These are phyloP conservation scores for Origma solitaria DNA, from an alignment of 2,113 vertebrate species.

Conservation along the genomic window DNA sequence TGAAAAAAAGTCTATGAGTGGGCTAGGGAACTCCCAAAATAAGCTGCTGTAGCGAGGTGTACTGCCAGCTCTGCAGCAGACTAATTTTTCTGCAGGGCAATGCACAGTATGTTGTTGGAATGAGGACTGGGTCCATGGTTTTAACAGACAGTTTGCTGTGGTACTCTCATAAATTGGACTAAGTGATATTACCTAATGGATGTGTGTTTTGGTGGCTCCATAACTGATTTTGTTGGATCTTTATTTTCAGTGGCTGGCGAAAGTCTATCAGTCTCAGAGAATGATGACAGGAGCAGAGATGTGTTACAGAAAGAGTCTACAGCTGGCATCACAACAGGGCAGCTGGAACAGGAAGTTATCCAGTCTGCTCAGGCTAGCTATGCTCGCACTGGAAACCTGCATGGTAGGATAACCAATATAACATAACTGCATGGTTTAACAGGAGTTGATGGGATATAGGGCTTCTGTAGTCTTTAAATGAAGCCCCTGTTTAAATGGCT, in stretches of 20 bases:
- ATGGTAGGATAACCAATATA: slow-evolving; percentile 76
- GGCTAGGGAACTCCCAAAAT: not conserved
- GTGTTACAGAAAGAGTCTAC: slow-evolving; percentile 90
- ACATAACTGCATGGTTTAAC: not conserved
- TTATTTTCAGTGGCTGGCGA: slow-evolving; percentile 86
- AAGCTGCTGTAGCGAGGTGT: not conserved
- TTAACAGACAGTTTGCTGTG: not conserved
- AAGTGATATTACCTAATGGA: not conserved
- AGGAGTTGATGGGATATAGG: not conserved
- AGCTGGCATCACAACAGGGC: slow-evolving; percentile 88
- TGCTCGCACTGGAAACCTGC: slow-evolving; percentile 82
- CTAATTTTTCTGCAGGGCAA: not conserved
- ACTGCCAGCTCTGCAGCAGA: not conserved
- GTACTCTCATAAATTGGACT: not conserved
- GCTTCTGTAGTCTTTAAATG: not conserved
- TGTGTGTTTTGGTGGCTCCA: not conserved
- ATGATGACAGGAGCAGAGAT: slow-evolving; percentile 89
- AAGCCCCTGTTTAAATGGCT: not conserved
- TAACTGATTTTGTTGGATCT: not conserved
- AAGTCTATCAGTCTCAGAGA: slow-evolving; percentile 85
- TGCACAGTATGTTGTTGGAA: not conserved
- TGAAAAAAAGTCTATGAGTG: not conserved
- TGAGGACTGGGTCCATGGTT: not conserved
- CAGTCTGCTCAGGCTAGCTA: slow-evolving; percentile 84
- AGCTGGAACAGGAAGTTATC: slow-evolving; percentile 82